Evolutionary conservation across 2,797 vertebrate genomes (phyloP), one percentile per base, ranked within the genome.

Genomic region (Eulemur mongoz): DNA sequence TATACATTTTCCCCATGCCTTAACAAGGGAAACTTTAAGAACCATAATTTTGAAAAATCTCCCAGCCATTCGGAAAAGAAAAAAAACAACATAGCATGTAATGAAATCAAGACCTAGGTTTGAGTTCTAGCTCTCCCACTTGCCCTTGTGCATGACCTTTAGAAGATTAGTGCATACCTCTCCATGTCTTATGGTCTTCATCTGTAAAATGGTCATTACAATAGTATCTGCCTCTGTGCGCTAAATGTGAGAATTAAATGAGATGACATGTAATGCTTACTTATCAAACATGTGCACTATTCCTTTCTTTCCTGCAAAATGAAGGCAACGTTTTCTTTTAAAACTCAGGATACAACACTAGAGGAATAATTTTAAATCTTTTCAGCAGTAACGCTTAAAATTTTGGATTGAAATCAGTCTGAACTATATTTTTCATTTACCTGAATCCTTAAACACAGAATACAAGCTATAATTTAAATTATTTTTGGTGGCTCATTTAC

Each of bases 231-330:
- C n/a, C 43, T 93, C 12, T 4, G 1, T 59, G 22, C 10, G 8
- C 4, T 63, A 70, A 30, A 20, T 45, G n/a, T 57, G n/a, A 89
- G 18, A 92, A 92, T 80, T 90, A 92, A 50, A 50, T 54, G 15
- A 69, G 23, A 93, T 86, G 59, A 54, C n/a, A 59, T 43, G 40
- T 38, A 75, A 43, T 52, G 14, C 14, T n/a, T 20, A 52, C 8
- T 52, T 72, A 87, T 79, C n/a, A 40, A 59, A 92, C 79, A 50
- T 9, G 0, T 73, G 4, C 25, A 94, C 5, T 59, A 50, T 50
- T 50, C 10, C 4, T 89, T 96, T 70, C 8, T 25, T 82, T 94
- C 38, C 45, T 79, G 18, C 25, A 92, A 90, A 86, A 94, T 90
- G 11, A 79, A 89, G 22, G 15, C 13, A 69, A 1, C 15, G 7